Conservation (phyloP, 2,113 vertebrate genomes). For the Pachypanchax playfairii region DNA sequence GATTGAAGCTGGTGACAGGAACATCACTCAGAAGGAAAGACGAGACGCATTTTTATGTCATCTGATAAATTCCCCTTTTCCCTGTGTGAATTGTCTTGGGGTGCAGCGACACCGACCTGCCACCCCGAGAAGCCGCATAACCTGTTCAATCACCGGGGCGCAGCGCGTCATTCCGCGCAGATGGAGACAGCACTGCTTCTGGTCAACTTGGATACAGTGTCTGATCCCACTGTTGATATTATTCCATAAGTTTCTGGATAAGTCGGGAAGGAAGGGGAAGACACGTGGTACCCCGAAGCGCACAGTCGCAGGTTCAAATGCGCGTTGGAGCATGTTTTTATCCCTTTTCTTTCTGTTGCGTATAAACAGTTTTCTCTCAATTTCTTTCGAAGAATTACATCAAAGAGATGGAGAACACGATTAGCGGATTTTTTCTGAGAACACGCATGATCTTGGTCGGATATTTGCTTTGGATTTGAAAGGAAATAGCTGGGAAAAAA, state of each 20-base stretch:
- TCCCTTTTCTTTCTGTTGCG: not conserved
- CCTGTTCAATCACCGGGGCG: conserved; percentile 25
- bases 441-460: conserved; percentile 26
- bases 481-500: conserved; percentile 24
- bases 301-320: conserved; percentile 23
- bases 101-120: conserved; percentile 4
- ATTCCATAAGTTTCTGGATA: not conserved
- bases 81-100: not conserved
- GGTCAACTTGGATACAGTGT: conserved; percentile 26
- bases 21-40: not conserved
- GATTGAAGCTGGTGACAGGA: conserved; percentile 1
- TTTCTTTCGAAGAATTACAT: not conserved
- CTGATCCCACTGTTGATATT: not conserved
- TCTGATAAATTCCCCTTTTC: not conserved
- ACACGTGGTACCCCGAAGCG: conserved; percentile 49
- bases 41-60: not conserved
- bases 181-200: conserved; percentile 20
- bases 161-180: conserved; percentile 28
- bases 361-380: not conserved
- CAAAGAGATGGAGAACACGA: conserved; percentile 8
- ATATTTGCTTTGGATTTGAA: conserved; percentile 45
- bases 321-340: conserved; percentile 30
- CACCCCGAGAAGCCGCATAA: conserved; percentile 8
- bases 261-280: not conserved
- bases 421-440: conserved; percentile 20